phyloP scores from a whole-genome alignment of 2,113 vertebrate genomes.

The Drymodes brunneopygia region DNA sequence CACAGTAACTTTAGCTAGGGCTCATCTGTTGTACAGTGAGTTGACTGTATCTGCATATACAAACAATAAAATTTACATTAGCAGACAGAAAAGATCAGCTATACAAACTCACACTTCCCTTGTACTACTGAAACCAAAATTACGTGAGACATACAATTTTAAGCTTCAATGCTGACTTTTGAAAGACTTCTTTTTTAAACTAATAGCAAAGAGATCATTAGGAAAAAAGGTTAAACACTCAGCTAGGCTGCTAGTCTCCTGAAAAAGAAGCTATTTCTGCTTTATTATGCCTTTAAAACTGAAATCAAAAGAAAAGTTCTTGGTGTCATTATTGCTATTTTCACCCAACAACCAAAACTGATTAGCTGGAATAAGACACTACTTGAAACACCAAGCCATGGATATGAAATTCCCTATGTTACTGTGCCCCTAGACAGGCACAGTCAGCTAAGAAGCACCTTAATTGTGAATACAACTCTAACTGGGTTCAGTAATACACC shows the following conservation, averaged over 20 bases:
- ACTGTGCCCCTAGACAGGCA: neutral
- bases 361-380: neutral
- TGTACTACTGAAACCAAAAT: neutral
- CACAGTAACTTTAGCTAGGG: neutral
- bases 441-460: neutral
- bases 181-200: neutral
- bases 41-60: neutral
- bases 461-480: neutral
- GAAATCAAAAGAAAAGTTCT: neutral
- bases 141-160: neutral
- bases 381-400: neutral
- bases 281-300: neutral
- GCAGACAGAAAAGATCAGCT: neutral
- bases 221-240: neutral
- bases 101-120: neutral
- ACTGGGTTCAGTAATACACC: neutral
- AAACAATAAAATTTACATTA: neutral
- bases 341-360: neutral
- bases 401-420: neutral
- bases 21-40: neutral
- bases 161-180: neutral
- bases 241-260: neutral
- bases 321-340: neutral
- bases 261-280: neutral
- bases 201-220: neutral